Percentiles rank a stretch among this genome's conserved stretches.
These are phyloP conservation scores for Corapipo altera DNA, from an alignment of 2,113 vertebrate genomes.

Conservation along the genomic window DNA sequence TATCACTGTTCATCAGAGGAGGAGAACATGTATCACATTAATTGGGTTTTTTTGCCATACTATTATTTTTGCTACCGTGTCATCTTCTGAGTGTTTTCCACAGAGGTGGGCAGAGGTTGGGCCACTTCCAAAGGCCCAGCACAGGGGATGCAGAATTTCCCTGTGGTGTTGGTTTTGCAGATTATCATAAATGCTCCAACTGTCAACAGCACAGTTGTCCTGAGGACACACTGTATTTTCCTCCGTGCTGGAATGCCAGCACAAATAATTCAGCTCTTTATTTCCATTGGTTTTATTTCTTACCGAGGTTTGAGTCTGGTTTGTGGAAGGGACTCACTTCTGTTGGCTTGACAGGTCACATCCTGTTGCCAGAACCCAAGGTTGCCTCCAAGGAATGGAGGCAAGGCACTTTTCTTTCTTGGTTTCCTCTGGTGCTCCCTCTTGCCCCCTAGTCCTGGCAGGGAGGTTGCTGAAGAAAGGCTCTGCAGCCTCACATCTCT, in stretches of 20 bases:
- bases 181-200: neutral
- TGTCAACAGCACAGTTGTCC: neutral
- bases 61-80: neutral
- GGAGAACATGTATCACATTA: neutral
- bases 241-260: neutral
- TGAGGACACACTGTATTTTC: neutral
- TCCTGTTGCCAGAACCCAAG: neutral
- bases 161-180: neutral
- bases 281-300: neutral
- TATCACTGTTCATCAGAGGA: neutral
- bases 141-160: neutral
- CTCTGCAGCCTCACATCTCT: neutral
- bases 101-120: neutral
- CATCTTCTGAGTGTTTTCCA: neutral
- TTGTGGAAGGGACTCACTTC: neutral
- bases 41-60: accelerated
- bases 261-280: neutral
- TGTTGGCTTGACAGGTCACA: neutral
- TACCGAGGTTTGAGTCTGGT: neutral
- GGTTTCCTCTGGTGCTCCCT: neutral
- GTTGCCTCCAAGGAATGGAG: neutral
- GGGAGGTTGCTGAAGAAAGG: neutral
- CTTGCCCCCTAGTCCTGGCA: neutral
- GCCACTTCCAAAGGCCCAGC: neutral
- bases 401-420: neutral